phyloP scores from a whole-genome alignment of 92 coral and sea anemone species.

The Porites evermanni region DNA sequence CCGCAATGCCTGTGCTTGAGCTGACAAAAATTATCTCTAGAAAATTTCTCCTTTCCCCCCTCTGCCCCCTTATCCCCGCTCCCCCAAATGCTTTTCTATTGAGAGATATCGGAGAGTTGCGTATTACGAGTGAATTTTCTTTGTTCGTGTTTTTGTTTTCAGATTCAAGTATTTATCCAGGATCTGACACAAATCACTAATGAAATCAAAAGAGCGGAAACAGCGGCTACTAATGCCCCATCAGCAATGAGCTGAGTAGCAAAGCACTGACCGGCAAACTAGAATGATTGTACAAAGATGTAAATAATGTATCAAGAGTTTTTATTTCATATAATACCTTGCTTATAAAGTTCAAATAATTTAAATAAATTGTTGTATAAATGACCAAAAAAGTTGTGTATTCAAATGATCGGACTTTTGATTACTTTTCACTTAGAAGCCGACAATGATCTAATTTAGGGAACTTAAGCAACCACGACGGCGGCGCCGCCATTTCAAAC shows the following conservation, averaged over 20 bases:
- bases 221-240: slow-evolving; percentile 35
- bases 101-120: background rate
- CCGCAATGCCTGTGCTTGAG: no score
- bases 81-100: background rate
- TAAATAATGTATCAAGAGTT: slow-evolving; percentile 13
- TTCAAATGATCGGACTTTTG: no score
- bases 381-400: background rate
- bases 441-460: no score
- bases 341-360: background rate
- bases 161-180: slow-evolving; percentile 97
- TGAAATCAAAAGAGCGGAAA: slow-evolving; percentile 90
- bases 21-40: no score
- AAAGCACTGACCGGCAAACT: background rate
- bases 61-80: no score
- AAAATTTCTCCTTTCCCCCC: no score
- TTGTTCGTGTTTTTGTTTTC: background rate
- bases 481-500: no score
- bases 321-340: background rate
- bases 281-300: slow-evolving; percentile 17
- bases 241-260: slow-evolving; percentile 36
- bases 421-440: no score
- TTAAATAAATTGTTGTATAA: background rate
- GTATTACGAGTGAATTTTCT: no score
- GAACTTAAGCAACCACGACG: no score
- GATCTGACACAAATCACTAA: slow-evolving; percentile 91